These are phyloP conservation scores for Operophtera brumata DNA, from an alignment of 2,888 invertebrate species.

Conservation along the genomic window DNA sequence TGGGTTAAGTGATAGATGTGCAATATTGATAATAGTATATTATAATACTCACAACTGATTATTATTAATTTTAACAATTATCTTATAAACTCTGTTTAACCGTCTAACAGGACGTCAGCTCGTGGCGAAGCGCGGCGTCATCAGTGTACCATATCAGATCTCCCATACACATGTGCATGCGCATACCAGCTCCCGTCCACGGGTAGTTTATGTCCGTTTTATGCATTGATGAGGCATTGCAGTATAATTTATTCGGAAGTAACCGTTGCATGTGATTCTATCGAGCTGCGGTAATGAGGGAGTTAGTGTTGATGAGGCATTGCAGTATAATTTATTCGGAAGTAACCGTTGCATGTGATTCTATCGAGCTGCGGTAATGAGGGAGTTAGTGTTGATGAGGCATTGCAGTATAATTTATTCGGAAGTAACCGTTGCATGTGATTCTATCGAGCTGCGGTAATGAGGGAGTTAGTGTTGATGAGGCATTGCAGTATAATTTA, in stretches of 20 bases:
- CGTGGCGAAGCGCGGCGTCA: constrained; percentile 11
- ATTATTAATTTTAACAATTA: no score
- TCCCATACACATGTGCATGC: constrained; percentile 1
- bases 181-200: constrained; percentile 10
- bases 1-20: no score
- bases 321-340: constrained; percentile 21
- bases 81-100: not conserved
- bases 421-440: constrained; percentile 18
- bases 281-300: not conserved
- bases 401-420: constrained; percentile 20
- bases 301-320: constrained; percentile 15
- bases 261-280: constrained; percentile 19
- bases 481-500: constrained; percentile 19
- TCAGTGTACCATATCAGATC: constrained; percentile 15
- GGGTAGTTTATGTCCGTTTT: constrained; percentile 10
- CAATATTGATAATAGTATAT: no score
- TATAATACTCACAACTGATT: no score
- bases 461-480: no score
- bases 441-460: no score
- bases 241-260: constrained; percentile 22
- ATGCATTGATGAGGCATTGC: constrained; percentile 18
- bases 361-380: no score
- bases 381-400: constrained; percentile 16
- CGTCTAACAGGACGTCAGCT: constrained; percentile 1
- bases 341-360: constrained; percentile 18